Conservation (phyloP, 2,113 vertebrate species). For the Turdus rufiventris region DNA sequence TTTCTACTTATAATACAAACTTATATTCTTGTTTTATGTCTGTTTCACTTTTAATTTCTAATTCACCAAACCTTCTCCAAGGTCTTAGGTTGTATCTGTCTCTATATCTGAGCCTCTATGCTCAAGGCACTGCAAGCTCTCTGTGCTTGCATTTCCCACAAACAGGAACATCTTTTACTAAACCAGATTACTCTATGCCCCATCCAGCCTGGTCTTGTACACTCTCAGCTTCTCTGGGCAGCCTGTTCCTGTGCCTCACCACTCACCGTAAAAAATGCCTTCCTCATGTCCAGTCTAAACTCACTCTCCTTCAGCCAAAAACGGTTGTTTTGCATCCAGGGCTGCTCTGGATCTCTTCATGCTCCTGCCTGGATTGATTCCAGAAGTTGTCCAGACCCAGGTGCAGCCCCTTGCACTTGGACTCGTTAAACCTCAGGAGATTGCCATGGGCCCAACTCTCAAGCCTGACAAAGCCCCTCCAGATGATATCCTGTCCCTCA, state of each 20-base stretch:
- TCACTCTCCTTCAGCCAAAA: background rate
- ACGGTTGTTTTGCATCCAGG: no score
- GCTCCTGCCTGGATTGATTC: background rate
- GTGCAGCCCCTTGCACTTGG: background rate
- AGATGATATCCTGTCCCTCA: background rate
- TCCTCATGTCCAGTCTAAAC: background rate
- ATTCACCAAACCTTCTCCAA: no score
- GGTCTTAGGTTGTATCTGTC: no score
- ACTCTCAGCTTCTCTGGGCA: background rate
- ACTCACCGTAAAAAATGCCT: background rate
- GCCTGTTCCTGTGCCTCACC: background rate
- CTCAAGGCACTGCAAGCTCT: no score
- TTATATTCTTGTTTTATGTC: no score
- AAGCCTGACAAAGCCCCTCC: background rate
- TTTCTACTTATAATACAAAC: no score
- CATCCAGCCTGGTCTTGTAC: background rate
- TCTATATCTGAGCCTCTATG: no score
- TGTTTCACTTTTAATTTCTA: no score
- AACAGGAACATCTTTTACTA: background rate
- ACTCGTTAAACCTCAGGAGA: background rate
- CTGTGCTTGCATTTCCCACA: no score
- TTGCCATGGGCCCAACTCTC: background rate
- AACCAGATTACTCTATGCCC: background rate
- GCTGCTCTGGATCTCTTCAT: background rate
- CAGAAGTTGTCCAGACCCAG: accelerated